Evolutionary conservation across 2,113 vertebrate species (phyloP), one percentile per base, ranked within the genome.

Genomic region (Solea solea): DNA sequence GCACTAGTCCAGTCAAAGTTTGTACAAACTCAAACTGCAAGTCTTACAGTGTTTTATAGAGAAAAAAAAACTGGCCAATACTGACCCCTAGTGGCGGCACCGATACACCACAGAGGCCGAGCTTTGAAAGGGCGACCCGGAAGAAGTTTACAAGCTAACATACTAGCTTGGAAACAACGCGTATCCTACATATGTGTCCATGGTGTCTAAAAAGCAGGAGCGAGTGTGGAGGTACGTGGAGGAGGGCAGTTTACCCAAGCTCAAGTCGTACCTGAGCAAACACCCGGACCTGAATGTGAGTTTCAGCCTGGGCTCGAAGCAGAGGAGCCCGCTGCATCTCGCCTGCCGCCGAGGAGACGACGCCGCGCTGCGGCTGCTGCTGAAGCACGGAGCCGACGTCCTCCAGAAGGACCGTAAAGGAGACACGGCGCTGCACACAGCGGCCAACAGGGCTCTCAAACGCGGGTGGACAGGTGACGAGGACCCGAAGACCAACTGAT

Each of bases 181-280:
- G 34, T 34, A 21, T 1, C 21, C 21, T 21, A 34, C 34, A 34
- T 34, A 34, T 4, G 34, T 34, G 34, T 4, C 34, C 34, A 95
- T 95, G 95, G 71, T 84, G 60, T 92, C 92, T 4, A 80, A 69
- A 62, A 76, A 80, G 59, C 93, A 94, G 80, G 90, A 76, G 40
- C 93, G 91, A 13, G 77, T 95, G 52, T 90, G 94, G 89, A 93
- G 86, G 1, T 96, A 95, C 69, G 78, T 96, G 65, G 92, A 94
- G 8, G 89, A 92, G 1, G 93, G 95, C 0, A 90, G 80, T 14
- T 64, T 94, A n/a, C 76, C 89, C 44, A 93, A 94, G 66, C 85
- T 96, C 48, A 94, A 93, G 82, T 93, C 94, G 16, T 95, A 94
- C 46, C 83, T 96, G 8, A 87, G 85, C 50, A 93, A 92, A 63